These are phyloP conservation scores for Formica aserva DNA, from an alignment of 2,888 invertebrate genomes.

Conservation along the genomic window DNA sequence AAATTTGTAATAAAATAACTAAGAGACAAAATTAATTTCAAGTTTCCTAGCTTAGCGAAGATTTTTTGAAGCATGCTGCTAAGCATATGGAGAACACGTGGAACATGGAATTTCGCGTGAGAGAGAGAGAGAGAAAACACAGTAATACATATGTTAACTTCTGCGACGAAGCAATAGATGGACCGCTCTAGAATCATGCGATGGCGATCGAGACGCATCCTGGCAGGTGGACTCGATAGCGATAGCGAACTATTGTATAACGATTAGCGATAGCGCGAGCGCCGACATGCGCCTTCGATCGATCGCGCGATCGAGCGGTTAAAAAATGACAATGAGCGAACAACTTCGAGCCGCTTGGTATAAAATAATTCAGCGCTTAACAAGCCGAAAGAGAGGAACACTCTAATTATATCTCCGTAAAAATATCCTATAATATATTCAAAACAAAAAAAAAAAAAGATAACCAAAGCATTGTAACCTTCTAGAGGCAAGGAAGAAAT, in stretches of 20 bases:
- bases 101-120: slow-evolving; percentile 14
- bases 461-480: slow-evolving; percentile 82
- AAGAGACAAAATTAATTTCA: background rate
- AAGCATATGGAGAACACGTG: background rate
- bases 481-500: slow-evolving; percentile 82
- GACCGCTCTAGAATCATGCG: slow-evolving; percentile 8
- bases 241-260: slow-evolving; percentile 70
- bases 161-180: slow-evolving; percentile 28
- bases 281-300: slow-evolving; percentile 50
- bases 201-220: slow-evolving; percentile 20
- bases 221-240: slow-evolving; percentile 56
- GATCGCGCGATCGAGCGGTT: slow-evolving; percentile 67
- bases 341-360: slow-evolving; percentile 75
- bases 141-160: slow-evolving; percentile 1
- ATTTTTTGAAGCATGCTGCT: background rate
- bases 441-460: slow-evolving; percentile 74
- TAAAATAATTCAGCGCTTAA: slow-evolving; percentile 55
- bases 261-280: slow-evolving; percentile 59
- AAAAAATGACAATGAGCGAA: slow-evolving; percentile 45
- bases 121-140: no score
- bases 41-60: background rate
- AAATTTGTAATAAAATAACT: background rate
- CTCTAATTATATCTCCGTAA: slow-evolving; percentile 68
- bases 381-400: slow-evolving; percentile 48
- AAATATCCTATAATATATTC: slow-evolving; percentile 82